Percentiles rank a stretch among this genome's conserved stretches.
Conservation (phyloP, 2,888 invertebrate species). For the Bellardia pandia region DNA sequence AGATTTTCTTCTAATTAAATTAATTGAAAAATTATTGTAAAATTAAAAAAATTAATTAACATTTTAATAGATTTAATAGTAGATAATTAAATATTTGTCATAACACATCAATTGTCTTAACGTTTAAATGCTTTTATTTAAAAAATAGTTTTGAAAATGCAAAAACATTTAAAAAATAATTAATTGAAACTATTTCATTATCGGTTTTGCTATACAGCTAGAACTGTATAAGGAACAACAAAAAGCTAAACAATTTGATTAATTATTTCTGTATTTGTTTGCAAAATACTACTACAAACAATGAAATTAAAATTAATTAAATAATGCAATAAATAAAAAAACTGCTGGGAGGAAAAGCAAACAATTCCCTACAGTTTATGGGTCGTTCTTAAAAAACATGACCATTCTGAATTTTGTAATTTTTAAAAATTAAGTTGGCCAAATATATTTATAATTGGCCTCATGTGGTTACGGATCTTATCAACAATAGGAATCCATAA, state of each 20-base stretch:
- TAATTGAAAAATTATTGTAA: neutral
- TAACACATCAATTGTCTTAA: neutral
- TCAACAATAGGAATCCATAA: too few relatives aligned
- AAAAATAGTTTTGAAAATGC: neutral
- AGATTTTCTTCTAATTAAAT: neutral
- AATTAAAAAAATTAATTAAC: neutral
- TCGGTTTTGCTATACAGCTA: neutral
- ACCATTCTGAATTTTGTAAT: too few relatives aligned
- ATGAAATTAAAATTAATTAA: slow-evolving; percentile 8
- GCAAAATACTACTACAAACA: neutral
- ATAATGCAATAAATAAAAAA: slow-evolving; percentile 5
- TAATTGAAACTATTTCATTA: slow-evolving; percentile 21
- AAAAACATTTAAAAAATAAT: slow-evolving; percentile 6
- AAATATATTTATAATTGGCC: too few relatives aligned
- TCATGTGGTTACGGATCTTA: too few relatives aligned
- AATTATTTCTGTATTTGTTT: slow-evolving; percentile 18
- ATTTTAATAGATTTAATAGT: neutral
- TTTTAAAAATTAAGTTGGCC: too few relatives aligned
- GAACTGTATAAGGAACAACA: neutral
- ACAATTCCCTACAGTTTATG: neutral
- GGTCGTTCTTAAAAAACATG: too few relatives aligned
- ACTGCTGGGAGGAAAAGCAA: neutral
- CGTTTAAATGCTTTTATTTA: neutral
- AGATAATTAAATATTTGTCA: slow-evolving; percentile 13
- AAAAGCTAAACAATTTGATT: neutral